phyloP scores from a whole-genome alignment of 2,888 invertebrate species.

The Lissocephala sabroskyi region DNA sequence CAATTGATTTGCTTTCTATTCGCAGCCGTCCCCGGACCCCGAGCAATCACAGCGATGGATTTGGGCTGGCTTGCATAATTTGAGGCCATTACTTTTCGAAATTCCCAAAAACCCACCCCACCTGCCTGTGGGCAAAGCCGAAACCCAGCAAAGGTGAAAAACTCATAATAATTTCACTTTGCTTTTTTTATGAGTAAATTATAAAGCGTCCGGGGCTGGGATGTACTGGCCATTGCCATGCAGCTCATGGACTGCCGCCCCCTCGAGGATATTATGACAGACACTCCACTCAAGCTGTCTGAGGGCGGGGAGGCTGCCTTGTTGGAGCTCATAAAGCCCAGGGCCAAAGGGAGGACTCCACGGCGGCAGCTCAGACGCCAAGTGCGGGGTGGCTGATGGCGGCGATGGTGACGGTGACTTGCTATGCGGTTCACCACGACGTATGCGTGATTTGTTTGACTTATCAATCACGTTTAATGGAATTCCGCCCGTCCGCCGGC shows the following conservation, averaged over 20 bases:
- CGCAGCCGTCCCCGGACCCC: no score
- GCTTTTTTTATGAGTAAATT: slow-evolving; percentile 50
- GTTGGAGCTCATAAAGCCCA: no score
- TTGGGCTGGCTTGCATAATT: slow-evolving; percentile 12
- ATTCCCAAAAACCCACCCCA: slow-evolving; percentile 18
- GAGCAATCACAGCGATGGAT: no score
- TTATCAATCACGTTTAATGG: slow-evolving; percentile 65
- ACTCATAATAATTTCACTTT: slow-evolving; percentile 44
- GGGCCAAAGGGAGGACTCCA: neutral
- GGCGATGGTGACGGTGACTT: neutral
- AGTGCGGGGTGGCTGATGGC: no score
- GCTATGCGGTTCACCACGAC: slow-evolving; percentile 8
- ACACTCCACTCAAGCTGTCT: no score
- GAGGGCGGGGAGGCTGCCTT: no score
- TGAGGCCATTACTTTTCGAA: slow-evolving; percentile 1
- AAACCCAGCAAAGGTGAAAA: slow-evolving; percentile 21
- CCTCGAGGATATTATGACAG: neutral
- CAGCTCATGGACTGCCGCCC: slow-evolving; percentile 16
- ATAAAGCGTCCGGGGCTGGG: slow-evolving; percentile 36
- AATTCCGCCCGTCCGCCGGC: slow-evolving; percentile 44
- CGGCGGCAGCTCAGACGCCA: no score
- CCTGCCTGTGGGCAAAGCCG: no score
- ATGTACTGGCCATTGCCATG: slow-evolving; percentile 16
- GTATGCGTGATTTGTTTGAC: slow-evolving; percentile 66
- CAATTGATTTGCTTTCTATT: no score